phyloP scores from a whole-genome alignment of 2,888 invertebrate genomes.

The Dysmachus trigonus region DNA sequence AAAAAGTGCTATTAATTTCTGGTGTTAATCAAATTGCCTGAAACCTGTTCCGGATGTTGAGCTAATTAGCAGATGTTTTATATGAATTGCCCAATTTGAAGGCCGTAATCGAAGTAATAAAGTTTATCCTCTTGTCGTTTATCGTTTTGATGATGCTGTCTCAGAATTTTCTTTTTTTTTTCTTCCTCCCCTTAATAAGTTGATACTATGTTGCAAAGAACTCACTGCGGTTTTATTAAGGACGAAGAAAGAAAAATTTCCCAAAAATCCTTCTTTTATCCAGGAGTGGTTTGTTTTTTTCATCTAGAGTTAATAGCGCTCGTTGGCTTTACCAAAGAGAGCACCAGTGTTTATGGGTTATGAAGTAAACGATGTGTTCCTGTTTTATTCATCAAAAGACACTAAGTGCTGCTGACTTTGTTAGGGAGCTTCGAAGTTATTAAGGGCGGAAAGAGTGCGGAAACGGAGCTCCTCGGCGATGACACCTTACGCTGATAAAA shows the following conservation, averaged over 20 bases:
- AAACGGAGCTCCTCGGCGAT: background rate
- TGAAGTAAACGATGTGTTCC: constrained; percentile 31
- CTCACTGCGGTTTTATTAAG: background rate
- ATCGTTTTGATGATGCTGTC: background rate
- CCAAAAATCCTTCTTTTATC: background rate
- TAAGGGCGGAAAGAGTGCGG: background rate
- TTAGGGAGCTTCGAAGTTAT: constrained; percentile 1
- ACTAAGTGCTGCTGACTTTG: background rate
- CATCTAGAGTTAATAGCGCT: background rate
- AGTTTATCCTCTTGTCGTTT: background rate
- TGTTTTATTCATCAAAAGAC: constrained; percentile 14
- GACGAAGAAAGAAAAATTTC: background rate
- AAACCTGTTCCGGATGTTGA: background rate
- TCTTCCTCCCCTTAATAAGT: background rate
- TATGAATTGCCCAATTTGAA: constrained; percentile 37
- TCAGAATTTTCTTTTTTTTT: too few relatives aligned
- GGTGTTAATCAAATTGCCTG: background rate
- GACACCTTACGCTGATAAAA: background rate
- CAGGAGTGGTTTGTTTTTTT: background rate
- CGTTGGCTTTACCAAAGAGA: background rate
- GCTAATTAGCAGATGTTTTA: background rate
- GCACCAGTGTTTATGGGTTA: constrained; percentile 35
- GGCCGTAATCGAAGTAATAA: constrained; percentile 38
- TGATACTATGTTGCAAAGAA: background rate
- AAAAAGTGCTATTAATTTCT: background rate